These are phyloP conservation scores for Sinella curviseta DNA, from an alignment of 1,140 invertebrate genomes.

Conservation along the genomic window DNA sequence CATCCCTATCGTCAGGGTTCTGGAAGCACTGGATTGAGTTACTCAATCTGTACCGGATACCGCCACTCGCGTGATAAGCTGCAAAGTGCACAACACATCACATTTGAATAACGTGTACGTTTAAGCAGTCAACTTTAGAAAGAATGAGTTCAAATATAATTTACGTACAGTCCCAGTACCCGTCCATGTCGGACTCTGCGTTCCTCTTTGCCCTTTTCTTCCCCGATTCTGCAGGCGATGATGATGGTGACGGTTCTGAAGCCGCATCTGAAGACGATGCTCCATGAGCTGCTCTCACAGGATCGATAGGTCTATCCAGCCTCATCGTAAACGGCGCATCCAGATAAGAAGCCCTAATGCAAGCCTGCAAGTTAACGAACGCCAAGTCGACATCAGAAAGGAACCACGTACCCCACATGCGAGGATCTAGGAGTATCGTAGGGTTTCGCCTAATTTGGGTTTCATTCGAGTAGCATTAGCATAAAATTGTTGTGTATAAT, in stretches of 20 bases:
- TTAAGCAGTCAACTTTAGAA: too few species aligned
- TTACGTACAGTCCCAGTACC: constrained; percentile 1
- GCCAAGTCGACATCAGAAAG: constrained; percentile 35
- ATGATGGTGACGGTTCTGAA: not conserved
- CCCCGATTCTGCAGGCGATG: too few species aligned
- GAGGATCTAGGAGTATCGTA: constrained; percentile 26
- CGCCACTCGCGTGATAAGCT: not conserved
- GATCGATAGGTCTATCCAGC: constrained; percentile 38
- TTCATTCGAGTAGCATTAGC: not conserved
- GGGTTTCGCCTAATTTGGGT: constrained; percentile 41
- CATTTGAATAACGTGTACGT: too few species aligned
- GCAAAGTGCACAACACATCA: too few species aligned
- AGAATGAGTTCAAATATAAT: too few species aligned
- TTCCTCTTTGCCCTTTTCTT: not conserved
- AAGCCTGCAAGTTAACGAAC: constrained; percentile 32
- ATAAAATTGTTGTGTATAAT: not conserved
- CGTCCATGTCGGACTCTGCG: not conserved
- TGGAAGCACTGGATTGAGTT: not conserved
- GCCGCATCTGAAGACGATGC: not conserved
- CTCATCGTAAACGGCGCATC: constrained; percentile 32
- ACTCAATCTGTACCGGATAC: not conserved
- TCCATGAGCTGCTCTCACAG: not conserved
- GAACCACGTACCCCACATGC: constrained; percentile 37
- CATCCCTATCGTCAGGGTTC: not conserved
- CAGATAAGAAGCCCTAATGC: constrained; percentile 27